Percentiles rank a stretch among this genome's conserved stretches.
phyloP scores from a whole-genome alignment of 2,797 vertebrate genomes.

The Geotrypetes seraphini region DNA sequence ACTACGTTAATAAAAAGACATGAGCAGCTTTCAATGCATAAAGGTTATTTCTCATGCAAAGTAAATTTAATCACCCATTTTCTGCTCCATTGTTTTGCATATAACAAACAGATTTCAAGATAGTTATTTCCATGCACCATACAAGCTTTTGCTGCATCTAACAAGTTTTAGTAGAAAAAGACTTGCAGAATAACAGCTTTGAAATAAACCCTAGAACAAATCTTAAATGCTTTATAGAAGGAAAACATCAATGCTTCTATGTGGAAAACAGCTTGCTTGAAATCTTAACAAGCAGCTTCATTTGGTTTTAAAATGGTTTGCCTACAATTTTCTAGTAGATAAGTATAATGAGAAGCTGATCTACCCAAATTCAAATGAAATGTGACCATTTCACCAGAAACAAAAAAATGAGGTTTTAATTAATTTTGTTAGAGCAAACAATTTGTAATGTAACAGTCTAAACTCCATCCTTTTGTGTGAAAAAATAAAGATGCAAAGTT shows the following conservation, averaged over 20 bases:
- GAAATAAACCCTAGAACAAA: neutral
- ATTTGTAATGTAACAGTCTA: too few species aligned
- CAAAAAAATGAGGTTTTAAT: too few species aligned
- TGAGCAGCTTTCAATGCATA: neutral
- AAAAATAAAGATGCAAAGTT: too few species aligned
- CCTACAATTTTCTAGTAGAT: too few species aligned
- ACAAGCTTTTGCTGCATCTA: neutral
- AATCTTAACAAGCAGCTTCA: neutral
- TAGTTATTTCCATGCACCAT: slow-evolving; percentile 7
- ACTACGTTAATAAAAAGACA: neutral
- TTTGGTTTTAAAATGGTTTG: too few species aligned
- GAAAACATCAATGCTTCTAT: neutral
- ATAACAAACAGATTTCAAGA: too few species aligned
- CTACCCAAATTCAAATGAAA: too few species aligned
- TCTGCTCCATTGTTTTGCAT: too few species aligned
- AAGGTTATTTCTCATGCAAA: neutral
- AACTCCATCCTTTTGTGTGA: too few species aligned
- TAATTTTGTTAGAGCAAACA: too few species aligned
- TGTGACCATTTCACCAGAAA: too few species aligned
- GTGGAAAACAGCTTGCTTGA: neutral
- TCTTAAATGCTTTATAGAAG: neutral
- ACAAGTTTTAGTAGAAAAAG: slow-evolving; percentile 13
- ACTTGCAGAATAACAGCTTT: neutral
- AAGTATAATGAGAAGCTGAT: too few species aligned
- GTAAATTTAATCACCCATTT: neutral